Percentiles rank a stretch among this genome's conserved stretches.
Evolutionary conservation across 2,888 invertebrate genomes (phyloP).

Genomic region (Hedya salicella): DNA sequence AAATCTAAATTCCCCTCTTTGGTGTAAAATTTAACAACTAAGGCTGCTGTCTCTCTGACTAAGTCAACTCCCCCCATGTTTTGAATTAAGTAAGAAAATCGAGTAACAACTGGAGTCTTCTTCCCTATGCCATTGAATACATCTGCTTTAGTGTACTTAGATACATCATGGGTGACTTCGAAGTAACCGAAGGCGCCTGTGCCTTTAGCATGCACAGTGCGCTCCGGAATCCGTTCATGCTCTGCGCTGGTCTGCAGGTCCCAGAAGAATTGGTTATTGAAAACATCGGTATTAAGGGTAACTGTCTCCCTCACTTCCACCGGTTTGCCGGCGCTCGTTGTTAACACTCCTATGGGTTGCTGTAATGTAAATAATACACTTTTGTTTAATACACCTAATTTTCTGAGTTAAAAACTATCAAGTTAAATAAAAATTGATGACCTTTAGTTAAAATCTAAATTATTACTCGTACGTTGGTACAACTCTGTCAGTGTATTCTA

Average conservation of each 20-base stretch:
- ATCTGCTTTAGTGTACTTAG: background rate
- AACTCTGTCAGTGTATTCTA: too few relatives aligned
- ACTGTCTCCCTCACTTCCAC: background rate
- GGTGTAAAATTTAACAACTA: slow-evolving; percentile 87
- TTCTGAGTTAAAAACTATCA: too few relatives aligned
- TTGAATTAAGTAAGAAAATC: background rate
- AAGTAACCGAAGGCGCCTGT: background rate
- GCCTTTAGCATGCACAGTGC: background rate
- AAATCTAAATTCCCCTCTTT: background rate
- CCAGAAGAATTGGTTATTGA: background rate
- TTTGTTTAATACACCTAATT: too few relatives aligned
- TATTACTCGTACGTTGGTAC: too few relatives aligned
- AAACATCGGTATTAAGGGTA: background rate
- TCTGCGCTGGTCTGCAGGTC: background rate
- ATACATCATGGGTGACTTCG: background rate
- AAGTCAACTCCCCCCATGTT: slow-evolving; percentile 80
- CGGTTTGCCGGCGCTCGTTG: background rate
- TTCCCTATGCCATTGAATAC: background rate
- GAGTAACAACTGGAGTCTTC: background rate
- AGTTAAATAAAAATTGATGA: too few relatives aligned
- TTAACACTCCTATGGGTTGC: background rate
- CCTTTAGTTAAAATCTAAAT: too few relatives aligned
- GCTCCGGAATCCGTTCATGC: background rate
- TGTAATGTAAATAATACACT: too few relatives aligned
- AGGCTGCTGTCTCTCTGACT: slow-evolving; percentile 93